A percentile compares a stretch with the other conserved stretches of the same genome.
Evolutionary conservation across 30 jellyfish, hydroid and myxozoan genomes (phyloP).

Genomic region (Cassiopea andromeda): DNA sequence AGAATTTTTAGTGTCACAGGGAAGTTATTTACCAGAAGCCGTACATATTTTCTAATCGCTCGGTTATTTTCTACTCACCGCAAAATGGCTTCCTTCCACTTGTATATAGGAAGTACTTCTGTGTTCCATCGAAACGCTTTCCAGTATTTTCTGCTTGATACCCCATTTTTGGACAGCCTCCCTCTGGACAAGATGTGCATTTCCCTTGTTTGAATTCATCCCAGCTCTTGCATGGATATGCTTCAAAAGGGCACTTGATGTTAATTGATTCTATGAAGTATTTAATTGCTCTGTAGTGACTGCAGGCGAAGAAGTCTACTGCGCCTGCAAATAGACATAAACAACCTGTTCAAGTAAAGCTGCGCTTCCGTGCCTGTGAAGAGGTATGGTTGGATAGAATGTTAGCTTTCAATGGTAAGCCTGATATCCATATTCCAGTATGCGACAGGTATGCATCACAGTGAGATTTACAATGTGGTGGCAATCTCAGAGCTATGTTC

Average conservation of each 20-base stretch:
- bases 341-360: not conserved
- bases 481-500: too few species aligned
- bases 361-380: too few species aligned
- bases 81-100: conserved; percentile 71
- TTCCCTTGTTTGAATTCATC: conserved; percentile 54
- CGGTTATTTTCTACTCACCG: conserved; percentile 45
- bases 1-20: too few species aligned
- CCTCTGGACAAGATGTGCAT: conserved; percentile 60
- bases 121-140: conserved; percentile 49
- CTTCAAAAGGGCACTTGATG: conserved; percentile 55
- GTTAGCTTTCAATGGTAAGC: too few species aligned
- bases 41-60: not conserved
- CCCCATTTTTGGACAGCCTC: conserved; percentile 77
- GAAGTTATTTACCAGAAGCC: not conserved
- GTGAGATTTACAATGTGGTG: too few species aligned
- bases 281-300: conserved; percentile 64
- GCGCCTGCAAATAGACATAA: conserved; percentile 12
- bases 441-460: too few species aligned
- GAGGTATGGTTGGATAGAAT: too few species aligned
- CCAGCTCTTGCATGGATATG: conserved; percentile 64
- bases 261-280: conserved; percentile 72
- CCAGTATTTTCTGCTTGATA: conserved; percentile 57
- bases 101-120: conserved; percentile 60
- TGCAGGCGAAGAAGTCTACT: conserved; percentile 65
- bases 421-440: too few species aligned